Evolutionary conservation across 2,113 vertebrate species (phyloP).

Genomic region (Phaethornis superciliosus): DNA sequence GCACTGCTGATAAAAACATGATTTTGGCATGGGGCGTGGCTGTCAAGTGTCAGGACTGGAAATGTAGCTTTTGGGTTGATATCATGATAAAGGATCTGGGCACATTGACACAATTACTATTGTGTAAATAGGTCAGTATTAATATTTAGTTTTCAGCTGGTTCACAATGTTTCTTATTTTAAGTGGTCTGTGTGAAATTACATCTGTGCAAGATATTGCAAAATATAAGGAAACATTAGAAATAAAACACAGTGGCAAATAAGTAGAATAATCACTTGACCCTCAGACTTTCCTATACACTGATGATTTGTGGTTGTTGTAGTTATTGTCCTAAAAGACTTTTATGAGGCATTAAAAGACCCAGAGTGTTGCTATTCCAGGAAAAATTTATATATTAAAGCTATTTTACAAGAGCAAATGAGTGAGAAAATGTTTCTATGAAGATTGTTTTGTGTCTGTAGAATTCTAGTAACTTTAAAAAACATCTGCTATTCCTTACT

Average conservation of each 20-base stretch:
- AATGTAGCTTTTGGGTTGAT: not conserved
- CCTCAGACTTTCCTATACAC: not conserved
- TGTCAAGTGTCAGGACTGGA: not conserved
- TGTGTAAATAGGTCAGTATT: not conserved
- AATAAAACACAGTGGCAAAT: not conserved
- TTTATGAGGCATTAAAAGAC: not conserved
- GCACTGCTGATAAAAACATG: not conserved
- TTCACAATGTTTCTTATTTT: not conserved
- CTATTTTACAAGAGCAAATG: constrained; percentile 28
- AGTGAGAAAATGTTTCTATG: not conserved
- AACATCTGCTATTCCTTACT: not conserved
- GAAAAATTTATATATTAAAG: constrained; percentile 28
- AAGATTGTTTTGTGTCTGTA: not conserved
- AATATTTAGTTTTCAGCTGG: not conserved
- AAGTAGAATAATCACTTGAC: not conserved
- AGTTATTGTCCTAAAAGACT: not conserved
- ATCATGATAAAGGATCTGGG: not conserved
- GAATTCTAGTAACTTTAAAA: constrained; percentile 31
- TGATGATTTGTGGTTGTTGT: not conserved
- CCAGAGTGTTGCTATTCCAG: constrained; percentile 6
- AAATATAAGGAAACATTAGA: not conserved
- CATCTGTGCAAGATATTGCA: not conserved
- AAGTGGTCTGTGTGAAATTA: not conserved
- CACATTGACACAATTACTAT: too few relatives aligned
- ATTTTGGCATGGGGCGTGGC: not conserved